Percentiles rank a stretch among this genome's conserved stretches.
These are phyloP conservation scores for Abrostola triplasia DNA, from an alignment of 2,888 invertebrate genomes.

Conservation along the genomic window DNA sequence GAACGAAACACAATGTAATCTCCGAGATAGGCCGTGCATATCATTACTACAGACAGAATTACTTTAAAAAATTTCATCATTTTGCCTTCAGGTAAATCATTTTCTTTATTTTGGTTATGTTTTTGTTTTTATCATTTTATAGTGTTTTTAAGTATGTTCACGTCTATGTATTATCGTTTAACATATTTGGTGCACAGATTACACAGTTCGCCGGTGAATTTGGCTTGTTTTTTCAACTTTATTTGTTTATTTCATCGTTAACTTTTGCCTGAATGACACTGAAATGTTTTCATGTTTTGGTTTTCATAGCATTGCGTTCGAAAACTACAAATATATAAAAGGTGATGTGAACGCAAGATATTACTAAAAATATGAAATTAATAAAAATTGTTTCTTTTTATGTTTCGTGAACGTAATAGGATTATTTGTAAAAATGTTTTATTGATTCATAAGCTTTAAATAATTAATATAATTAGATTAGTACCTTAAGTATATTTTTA, in stretches of 20 bases:
- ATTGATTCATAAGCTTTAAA: too few relatives aligned
- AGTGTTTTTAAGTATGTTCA: not conserved
- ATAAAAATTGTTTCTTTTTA: too few relatives aligned
- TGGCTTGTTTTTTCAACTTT: slow-evolving; percentile 2
- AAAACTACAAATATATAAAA: slow-evolving; percentile 2
- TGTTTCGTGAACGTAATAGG: too few relatives aligned
- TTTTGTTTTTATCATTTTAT: slow-evolving; percentile 11
- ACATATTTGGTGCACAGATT: slow-evolving; percentile 6
- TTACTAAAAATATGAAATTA: too few relatives aligned
- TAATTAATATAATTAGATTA: too few relatives aligned
- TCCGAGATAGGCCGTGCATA: slow-evolving; percentile 67
- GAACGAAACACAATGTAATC: slow-evolving; percentile 79
- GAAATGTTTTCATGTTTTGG: slow-evolving; percentile 36
- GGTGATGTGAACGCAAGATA: not conserved
- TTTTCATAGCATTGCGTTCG: slow-evolving; percentile 13
- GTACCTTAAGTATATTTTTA: too few relatives aligned
- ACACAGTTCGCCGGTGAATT: slow-evolving; percentile 20
- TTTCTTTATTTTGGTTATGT: slow-evolving; percentile 12
- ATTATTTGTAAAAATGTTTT: too few relatives aligned
- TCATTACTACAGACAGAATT: slow-evolving; percentile 65
- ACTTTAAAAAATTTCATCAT: slow-evolving; percentile 69
- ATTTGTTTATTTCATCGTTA: not conserved
- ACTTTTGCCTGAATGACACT: slow-evolving; percentile 16
- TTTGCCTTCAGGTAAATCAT: slow-evolving; percentile 13
- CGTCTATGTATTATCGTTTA: not conserved